Base-by-base conservation (phyloP, 2,888 invertebrate genomes). In the Pandemis corylana region DNA sequence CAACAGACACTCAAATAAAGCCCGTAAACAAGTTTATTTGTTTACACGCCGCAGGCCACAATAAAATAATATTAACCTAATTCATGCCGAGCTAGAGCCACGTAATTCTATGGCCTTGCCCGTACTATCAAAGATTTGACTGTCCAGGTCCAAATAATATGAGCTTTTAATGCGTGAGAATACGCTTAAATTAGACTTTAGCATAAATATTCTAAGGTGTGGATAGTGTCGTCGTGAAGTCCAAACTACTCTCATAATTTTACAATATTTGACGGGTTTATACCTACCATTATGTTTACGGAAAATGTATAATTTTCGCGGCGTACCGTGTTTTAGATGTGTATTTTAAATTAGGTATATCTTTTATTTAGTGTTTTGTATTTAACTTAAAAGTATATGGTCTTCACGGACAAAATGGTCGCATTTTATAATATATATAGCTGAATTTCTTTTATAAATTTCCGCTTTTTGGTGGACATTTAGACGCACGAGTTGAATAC, bases 71-170 rank as follows among this genome's bases (percentile, higher is more conserved):
- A 56, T 28, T 28, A 64, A 44, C 53, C 28, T 56, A 44, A 44
- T 64, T 67, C 28, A 7, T 7, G 51, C 7, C 53, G 15, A 64
- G 44, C 13, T 15, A 56, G 15, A 59, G 59, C 28, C 12, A 59
- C 12, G 59, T 28, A 59, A 12, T 28, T 28, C 59, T 28, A 28
- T 10, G 56, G 20, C 56, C 7, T 12, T 59, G 28, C 28, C 51
- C 10, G 28, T n/a, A 20, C n/a, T 69, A 46, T 61, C 61, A 61
- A 69, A 62, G 61, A 62, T 62, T 62, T 68, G 36, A 68, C 61
- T 62, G 10, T 42, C 46, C 28, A 44, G 46, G 36, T 41, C 10
- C 46, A 28, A 15, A 12, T 6, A 46, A 13, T 28, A 44, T 13
- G 15, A 7, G 28, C 5, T 3, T 4, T 1, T 10, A 28, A 59